Base-by-base conservation (phyloP, 2,113 vertebrate genomes). In the Urocolius indicus region DNA sequence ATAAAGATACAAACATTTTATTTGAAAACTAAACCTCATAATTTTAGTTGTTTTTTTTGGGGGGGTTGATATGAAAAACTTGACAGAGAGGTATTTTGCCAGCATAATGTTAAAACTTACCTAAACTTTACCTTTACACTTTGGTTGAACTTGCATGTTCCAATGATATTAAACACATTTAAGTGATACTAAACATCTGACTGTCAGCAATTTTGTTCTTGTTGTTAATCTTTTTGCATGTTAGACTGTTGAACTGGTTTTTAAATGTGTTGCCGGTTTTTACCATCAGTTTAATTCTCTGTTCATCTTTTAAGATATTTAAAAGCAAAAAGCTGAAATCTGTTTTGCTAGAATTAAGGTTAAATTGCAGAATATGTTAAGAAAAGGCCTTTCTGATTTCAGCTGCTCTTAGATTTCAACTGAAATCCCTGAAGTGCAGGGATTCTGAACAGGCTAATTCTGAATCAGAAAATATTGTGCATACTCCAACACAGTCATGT, bases 51-150 rank as follows among this genome's bases (percentile, higher is more conserved):
- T 15, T 32, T 74, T 73, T n/a, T n/a, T n/a, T n/a, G n/a, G n/a
- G n/a, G n/a, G 34, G 11, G 19, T 32, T 78, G 51, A 65, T 63
- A 46, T 8, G 32, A 85, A 78, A 84, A 87, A 55, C 32, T 54
- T 77, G 65, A 49, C 27, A 67, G n/a, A 30, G 29, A 36, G 6
- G 12, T 71, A 27, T 34, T 90, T 80, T 84, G 48, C 27, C 59
- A 49, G 30, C 15, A 57, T 17, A 46, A 41, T 15, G 52, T 61
- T 52, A 62, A 87, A 84, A 55, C 30, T 79, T 80, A 38, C 46
- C 13, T 94, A 65, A 68, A 49, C 27, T 81, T 90, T 90, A 94
- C 62, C 77, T 89, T 80, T 94, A 57, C 46, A 84, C 90, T 94
- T 90, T 61, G 55, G 21, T 72, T 94, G 79, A 93, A 90, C 65